Percentiles rank a stretch among this genome's conserved stretches.
phyloP scores from a whole-genome alignment of 2,888 invertebrate genomes.

The Athrips mouffetella region DNA sequence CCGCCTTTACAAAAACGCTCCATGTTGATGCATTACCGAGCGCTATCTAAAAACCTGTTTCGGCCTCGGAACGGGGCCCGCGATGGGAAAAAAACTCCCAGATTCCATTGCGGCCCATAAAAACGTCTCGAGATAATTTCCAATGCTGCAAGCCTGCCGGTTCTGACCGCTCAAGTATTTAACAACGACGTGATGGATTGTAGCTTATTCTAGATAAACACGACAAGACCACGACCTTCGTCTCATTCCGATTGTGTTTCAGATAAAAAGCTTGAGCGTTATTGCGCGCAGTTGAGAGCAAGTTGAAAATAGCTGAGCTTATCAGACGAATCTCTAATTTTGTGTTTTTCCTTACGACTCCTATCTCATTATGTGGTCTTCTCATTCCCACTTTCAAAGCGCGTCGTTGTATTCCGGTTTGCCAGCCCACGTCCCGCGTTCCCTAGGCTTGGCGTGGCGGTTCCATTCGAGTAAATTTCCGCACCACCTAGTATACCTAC shows the following conservation, averaged over 20 bases:
- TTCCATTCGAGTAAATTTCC: conserved; percentile 6
- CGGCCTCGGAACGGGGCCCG: conserved; percentile 63
- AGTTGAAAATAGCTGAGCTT: not conserved
- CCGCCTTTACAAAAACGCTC: conserved; percentile 70
- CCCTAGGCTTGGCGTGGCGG: not conserved
- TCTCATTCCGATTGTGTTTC: conserved; percentile 13
- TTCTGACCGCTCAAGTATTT: conserved; percentile 56
- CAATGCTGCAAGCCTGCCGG: conserved; percentile 48
- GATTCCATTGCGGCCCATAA: conserved; percentile 76
- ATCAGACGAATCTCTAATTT: conserved; percentile 6
- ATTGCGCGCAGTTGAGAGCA: not conserved
- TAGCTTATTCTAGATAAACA: conserved; percentile 27
- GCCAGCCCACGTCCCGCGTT: conserved; percentile 2
- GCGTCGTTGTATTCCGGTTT: not conserved
- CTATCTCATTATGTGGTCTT: not conserved
- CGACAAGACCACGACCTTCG: conserved; percentile 14
- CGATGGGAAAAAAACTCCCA: conserved; percentile 71
- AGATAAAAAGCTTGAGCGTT: conserved; percentile 9
- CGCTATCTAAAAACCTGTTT: conserved; percentile 78
- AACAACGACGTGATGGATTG: conserved; percentile 48
- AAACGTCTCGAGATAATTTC: conserved; percentile 74
- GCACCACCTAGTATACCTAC: not conserved
- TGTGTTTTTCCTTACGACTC: not conserved
- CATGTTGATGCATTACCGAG: conserved; percentile 74
- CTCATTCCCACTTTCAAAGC: not conserved